Conservation (phyloP, 2,113 vertebrate species). For the Odontophorus gujanensis region DNA sequence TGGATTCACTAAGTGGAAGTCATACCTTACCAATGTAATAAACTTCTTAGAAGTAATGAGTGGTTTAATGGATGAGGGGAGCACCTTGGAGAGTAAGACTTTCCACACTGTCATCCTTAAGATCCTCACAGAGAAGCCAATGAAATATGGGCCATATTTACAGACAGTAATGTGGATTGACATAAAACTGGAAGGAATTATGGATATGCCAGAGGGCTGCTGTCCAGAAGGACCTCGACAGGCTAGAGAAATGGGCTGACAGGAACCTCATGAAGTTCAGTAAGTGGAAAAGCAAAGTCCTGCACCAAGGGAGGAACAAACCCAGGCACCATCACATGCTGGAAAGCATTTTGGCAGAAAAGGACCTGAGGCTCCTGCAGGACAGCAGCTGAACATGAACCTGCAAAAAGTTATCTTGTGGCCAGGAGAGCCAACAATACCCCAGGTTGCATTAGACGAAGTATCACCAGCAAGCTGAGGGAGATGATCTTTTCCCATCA, state of each 20-base stretch:
- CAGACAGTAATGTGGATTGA: background rate
- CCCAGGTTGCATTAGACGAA: background rate
- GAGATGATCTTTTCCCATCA: background rate
- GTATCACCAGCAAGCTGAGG: background rate
- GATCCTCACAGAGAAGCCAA: background rate
- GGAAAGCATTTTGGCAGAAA: background rate
- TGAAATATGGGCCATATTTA: too few species aligned
- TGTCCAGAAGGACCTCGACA: background rate
- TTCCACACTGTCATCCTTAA: background rate
- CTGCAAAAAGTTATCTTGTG: background rate
- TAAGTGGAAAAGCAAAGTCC: background rate
- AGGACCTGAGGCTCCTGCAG: background rate
- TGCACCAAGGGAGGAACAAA: background rate
- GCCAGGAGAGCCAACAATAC: background rate
- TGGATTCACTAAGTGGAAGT: background rate
- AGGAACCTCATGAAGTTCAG: background rate
- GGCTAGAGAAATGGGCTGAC: background rate
- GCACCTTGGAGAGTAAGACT: background rate
- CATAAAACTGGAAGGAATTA: background rate
- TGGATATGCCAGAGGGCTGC: background rate
- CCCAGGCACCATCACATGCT: background rate
- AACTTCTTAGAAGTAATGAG: background rate
- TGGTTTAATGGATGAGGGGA: background rate
- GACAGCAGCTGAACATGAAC: background rate
- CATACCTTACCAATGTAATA: background rate